Evolutionary conservation across 1,140 invertebrate genomes (phyloP).

Genomic region (Drosophila erecta): DNA sequence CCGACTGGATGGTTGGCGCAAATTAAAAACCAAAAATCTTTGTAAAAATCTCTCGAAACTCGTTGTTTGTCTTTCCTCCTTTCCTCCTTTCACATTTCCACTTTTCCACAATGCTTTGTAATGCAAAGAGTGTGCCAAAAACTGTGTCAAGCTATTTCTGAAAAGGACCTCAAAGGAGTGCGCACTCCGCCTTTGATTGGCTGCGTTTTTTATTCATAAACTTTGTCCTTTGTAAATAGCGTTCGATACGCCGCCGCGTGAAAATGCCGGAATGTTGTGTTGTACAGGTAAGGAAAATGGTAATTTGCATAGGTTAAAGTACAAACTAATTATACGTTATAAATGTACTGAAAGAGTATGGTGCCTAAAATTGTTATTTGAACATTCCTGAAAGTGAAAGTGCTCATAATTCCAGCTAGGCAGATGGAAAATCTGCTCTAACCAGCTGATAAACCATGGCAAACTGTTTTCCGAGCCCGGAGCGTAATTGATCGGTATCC

Average conservation of each 20-base stretch:
- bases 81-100: slow-evolving; percentile 12
- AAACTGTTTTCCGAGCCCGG: too few relatives aligned
- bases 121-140: slow-evolving; percentile 66
- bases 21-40: slow-evolving; percentile 62
- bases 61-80: slow-evolving; percentile 55
- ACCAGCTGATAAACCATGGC: too few relatives aligned
- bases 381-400: background rate
- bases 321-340: background rate
- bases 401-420: background rate
- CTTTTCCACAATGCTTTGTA: slow-evolving; percentile 51
- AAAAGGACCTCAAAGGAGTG: slow-evolving; percentile 7
- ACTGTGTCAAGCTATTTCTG: slow-evolving; percentile 63
- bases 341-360: background rate
- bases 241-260: too few relatives aligned
- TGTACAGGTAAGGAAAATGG: too few relatives aligned
- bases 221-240: too few relatives aligned
- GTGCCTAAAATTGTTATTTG: too few relatives aligned
- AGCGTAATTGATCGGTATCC: slow-evolving; percentile 9
- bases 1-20: slow-evolving; percentile 33
- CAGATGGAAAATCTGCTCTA: too few relatives aligned
- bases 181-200: slow-evolving; percentile 2
- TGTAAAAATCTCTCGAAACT: slow-evolving; percentile 39
- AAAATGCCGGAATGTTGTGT: too few relatives aligned
- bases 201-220: too few relatives aligned
- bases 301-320: too few relatives aligned